phyloP scores from a whole-genome alignment of 2,797 vertebrate species.

The Enteromius radiatus region DNA sequence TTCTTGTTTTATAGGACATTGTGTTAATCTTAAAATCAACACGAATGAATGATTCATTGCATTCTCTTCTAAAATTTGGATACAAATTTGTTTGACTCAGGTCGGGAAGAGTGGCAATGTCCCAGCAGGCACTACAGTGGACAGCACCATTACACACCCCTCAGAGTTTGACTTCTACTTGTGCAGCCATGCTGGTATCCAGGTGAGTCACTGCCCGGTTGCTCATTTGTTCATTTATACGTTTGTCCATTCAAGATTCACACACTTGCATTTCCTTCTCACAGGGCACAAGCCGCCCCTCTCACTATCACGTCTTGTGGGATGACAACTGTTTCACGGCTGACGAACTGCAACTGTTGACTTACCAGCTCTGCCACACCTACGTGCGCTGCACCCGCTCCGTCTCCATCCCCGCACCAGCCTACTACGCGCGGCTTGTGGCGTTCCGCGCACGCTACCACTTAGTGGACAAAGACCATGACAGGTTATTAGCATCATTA shows the following conservation, averaged over 20 bases:
- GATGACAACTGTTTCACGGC: constrained; percentile 99
- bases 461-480: constrained; percentile 98
- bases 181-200: constrained; percentile 99
- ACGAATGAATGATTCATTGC: neutral
- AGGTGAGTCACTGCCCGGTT: constrained; percentile 77
- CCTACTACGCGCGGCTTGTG: constrained; percentile 95
- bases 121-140: constrained; percentile 97
- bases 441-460: constrained; percentile 97
- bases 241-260: neutral
- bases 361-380: constrained; percentile 98
- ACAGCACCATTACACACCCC: constrained; percentile 98
- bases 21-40: neutral
- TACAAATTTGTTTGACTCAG: constrained; percentile 67
- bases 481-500: constrained; percentile 81
- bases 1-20: neutral
- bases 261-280: neutral
- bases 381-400: constrained; percentile 97
- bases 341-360: constrained; percentile 95
- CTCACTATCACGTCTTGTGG: constrained; percentile 98
- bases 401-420: constrained; percentile 96
- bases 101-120: constrained; percentile 99
- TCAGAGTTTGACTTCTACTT: constrained; percentile 99
- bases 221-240: neutral
- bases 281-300: constrained; percentile 98
- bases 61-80: neutral